phyloP scores from a whole-genome alignment of 2,888 invertebrate species.

The Lathronympha strigana region DNA sequence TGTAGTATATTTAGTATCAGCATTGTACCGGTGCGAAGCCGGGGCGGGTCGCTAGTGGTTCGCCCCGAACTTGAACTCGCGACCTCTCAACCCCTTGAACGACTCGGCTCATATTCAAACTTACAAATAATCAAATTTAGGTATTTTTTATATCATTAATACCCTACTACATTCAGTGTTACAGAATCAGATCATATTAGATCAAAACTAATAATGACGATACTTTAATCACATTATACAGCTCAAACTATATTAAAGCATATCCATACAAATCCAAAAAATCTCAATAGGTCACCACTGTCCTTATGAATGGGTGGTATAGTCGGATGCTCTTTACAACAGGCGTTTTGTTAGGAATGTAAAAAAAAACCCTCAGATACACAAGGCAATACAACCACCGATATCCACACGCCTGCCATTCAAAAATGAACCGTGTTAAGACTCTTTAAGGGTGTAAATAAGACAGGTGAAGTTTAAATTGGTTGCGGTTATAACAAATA shows the following conservation, averaged over 20 bases:
- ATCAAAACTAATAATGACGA: too few species aligned
- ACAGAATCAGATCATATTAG: too few species aligned
- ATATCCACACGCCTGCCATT: conserved; percentile 41
- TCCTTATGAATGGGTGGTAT: conserved; percentile 84
- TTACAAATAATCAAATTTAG: too few species aligned
- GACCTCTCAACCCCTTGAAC: too few species aligned
- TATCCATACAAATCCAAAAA: conserved; percentile 64
- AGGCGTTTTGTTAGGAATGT: conserved; percentile 83
- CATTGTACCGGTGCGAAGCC: too few species aligned
- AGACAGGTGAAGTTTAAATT: conserved; percentile 40
- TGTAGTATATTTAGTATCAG: too few species aligned
- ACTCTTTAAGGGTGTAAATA: conserved; percentile 35
- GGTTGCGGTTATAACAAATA: conserved; percentile 62
- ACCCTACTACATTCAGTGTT: too few species aligned
- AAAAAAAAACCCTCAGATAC: conserved; percentile 82
- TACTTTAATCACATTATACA: too few species aligned
- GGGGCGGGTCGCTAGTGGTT: too few species aligned
- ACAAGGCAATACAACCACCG: conserved; percentile 68
- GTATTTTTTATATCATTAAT: too few species aligned
- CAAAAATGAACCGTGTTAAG: conserved; percentile 51
- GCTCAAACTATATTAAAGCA: conserved; percentile 31
- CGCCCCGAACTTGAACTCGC: too few species aligned
- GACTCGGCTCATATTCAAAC: too few species aligned
- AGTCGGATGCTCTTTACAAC: conserved; percentile 82
- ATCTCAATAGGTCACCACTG: conserved; percentile 83